Evolutionary conservation across 1,140 invertebrate species (phyloP).

Genomic region (Sminthurides bifidus): DNA sequence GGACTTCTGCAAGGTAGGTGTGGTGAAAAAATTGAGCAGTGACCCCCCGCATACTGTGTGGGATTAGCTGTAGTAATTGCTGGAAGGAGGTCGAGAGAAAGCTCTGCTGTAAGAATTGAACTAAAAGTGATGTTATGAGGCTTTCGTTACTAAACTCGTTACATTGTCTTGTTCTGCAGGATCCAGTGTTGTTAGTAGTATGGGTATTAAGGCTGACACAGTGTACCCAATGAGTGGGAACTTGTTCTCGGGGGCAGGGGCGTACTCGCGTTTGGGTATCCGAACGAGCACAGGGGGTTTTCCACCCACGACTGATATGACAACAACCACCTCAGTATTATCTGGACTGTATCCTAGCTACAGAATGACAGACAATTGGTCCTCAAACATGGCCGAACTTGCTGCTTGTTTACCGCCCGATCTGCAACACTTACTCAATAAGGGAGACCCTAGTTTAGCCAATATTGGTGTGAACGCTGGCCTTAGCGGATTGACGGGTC

Average conservation of each 20-base stretch:
- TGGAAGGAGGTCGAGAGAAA: background rate
- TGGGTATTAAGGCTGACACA: slow-evolving; percentile 28
- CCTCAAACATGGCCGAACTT: slow-evolving; percentile 34
- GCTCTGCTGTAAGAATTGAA: background rate
- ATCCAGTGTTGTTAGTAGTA: slow-evolving; percentile 38
- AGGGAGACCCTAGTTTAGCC: slow-evolving; percentile 4
- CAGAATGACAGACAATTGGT: slow-evolving; percentile 29
- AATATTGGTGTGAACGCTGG: slow-evolving; percentile 3
- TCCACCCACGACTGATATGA: slow-evolving; percentile 26
- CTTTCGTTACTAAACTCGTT: too few species aligned
- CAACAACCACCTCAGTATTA: slow-evolving; percentile 32
- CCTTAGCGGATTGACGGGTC: slow-evolving; percentile 11
- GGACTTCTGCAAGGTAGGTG: slow-evolving; percentile 39
- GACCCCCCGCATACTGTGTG: too few species aligned
- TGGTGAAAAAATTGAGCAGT: too few species aligned
- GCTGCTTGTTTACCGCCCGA: slow-evolving; percentile 42
- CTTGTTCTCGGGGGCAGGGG: slow-evolving; percentile 28
- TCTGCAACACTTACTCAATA: slow-evolving; percentile 38
- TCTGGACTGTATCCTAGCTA: slow-evolving; percentile 29
- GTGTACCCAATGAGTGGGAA: slow-evolving; percentile 23
- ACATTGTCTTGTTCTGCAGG: slow-evolving; percentile 32
- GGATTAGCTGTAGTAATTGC: too few species aligned
- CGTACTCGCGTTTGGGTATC: slow-evolving; percentile 28
- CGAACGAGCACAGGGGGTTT: slow-evolving; percentile 31
- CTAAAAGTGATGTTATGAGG: slow-evolving; percentile 8